Conservation (phyloP, 1,140 invertebrate genomes). For the Drosophila ohnishii region DNA sequence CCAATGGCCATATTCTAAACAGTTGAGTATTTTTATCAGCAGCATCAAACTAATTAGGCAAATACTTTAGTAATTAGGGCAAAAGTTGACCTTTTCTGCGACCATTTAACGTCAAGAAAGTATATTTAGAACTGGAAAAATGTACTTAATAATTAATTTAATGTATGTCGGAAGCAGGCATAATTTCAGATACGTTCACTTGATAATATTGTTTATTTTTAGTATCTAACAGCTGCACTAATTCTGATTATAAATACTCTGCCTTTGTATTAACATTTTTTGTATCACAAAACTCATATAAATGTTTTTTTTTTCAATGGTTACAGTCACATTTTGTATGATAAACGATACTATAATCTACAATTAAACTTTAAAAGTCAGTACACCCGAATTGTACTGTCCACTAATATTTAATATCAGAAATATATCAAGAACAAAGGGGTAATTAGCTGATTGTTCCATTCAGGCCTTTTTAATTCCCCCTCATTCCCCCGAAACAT, state of each 20-base stretch:
- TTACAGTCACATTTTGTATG: too few species aligned
- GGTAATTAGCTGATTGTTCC: slow-evolving; percentile 25
- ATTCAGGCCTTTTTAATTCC: slow-evolving; percentile 7
- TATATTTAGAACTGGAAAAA: not conserved
- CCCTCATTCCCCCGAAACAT: not conserved
- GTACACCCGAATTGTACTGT: not conserved
- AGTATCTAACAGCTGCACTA: not conserved
- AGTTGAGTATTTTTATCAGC: slow-evolving; percentile 1
- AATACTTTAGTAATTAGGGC: slow-evolving; percentile 7
- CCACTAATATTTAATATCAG: not conserved
- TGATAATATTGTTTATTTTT: not conserved
- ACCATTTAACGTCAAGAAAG: not conserved
- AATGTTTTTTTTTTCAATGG: not conserved
- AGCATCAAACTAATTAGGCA: slow-evolving; percentile 7
- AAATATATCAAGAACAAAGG: not conserved
- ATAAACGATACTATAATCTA: too few species aligned
- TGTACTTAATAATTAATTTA: not conserved
- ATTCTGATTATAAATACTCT: not conserved
- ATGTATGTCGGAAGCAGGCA: not conserved
- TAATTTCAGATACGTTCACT: not conserved
- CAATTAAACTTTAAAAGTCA: not conserved
- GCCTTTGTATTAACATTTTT: not conserved
- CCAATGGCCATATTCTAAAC: not conserved
- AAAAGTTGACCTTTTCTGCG: not conserved
- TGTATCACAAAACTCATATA: too few species aligned